These are phyloP conservation scores for Heteractis magnifica DNA, from an alignment of 92 coral and sea anemone species.

Conservation along the genomic window DNA sequence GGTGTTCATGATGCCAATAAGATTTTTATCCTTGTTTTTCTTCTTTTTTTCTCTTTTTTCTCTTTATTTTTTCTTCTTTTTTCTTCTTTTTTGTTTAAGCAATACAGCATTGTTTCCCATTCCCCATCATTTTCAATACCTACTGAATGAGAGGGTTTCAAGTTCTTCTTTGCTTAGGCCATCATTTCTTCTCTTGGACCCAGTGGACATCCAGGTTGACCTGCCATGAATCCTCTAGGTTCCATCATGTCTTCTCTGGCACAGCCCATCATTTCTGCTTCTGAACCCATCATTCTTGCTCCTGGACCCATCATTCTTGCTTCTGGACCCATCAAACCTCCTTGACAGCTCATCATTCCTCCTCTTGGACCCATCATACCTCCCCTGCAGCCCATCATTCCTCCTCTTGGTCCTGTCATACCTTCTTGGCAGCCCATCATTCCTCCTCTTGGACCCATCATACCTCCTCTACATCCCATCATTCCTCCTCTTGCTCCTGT, in stretches of 20 bases:
- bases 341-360: background rate
- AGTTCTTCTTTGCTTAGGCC: background rate
- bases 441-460: background rate
- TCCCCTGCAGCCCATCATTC: background rate
- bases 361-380: slow-evolving; percentile 14
- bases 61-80: background rate
- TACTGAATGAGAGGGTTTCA: background rate
- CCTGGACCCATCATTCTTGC: slow-evolving; percentile 19
- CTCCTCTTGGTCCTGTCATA: background rate
- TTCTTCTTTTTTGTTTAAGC: background rate
- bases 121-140: background rate
- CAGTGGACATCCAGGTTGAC: too few relatives aligned
- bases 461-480: background rate
- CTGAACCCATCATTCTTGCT: background rate
- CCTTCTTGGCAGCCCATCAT: background rate
- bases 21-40: background rate
- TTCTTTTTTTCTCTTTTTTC: background rate
- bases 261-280: too few relatives aligned
- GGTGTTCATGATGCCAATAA: background rate
- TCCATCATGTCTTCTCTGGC: background rate
- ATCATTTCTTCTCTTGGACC: slow-evolving; percentile 1
- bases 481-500: slow-evolving; percentile 12
- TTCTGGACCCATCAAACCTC: background rate
- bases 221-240: background rate
- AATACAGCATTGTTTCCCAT: background rate